phyloP scores from a whole-genome alignment of 2,113 vertebrate species.

The Microtus montanus region DNA sequence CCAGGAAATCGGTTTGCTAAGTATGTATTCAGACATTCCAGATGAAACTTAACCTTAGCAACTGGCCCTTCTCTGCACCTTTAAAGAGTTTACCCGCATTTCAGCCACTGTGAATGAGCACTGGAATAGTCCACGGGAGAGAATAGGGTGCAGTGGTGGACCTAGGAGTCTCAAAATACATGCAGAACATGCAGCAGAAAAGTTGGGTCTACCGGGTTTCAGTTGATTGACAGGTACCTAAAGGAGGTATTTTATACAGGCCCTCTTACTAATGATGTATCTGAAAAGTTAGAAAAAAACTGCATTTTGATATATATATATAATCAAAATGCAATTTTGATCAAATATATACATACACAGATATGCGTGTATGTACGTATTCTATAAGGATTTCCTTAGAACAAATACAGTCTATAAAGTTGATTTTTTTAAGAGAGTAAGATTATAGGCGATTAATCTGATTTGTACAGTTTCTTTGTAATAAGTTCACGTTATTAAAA shows the following conservation, averaged over 20 bases:
- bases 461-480: constrained; percentile 12
- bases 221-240: background rate
- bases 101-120: background rate
- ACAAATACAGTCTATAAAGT: background rate
- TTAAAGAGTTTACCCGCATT: constrained; percentile 41
- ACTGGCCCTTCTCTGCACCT: background rate
- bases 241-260: background rate
- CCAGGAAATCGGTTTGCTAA: constrained; percentile 66
- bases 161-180: background rate
- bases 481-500: constrained; percentile 46
- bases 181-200: background rate
- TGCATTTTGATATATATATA: background rate
- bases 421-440: constrained; percentile 47
- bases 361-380: background rate
- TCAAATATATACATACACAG: no score
- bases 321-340: no score
- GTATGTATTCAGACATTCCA: constrained; percentile 45
- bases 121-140: background rate
- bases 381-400: background rate
- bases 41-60: constrained; percentile 61
- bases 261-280: background rate
- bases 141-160: background rate
- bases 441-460: constrained; percentile 29
- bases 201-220: background rate
- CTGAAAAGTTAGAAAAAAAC: background rate